Evolutionary conservation across 2,797 vertebrate genomes (phyloP), one percentile per base, ranked within the genome.

Genomic region (Coracias cyanogaster): DNA sequence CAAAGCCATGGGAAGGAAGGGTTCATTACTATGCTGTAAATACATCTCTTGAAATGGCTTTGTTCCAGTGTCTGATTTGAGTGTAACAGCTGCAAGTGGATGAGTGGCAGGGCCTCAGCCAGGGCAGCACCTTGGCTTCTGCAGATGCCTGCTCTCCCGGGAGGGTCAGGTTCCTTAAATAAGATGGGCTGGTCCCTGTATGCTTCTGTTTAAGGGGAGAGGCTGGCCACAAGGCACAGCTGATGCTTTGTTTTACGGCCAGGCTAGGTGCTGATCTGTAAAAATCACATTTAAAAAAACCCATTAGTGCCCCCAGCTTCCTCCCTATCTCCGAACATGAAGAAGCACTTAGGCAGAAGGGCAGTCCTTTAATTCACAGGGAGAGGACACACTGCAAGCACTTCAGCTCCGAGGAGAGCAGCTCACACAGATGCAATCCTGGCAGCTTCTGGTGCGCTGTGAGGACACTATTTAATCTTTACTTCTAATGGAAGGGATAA

Each of bases 121-220:
- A 18, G 17, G n/a, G 35, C 31, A 45, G 1, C 7, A 0, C 18
- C n/a, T 21, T 2, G 1, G 39, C 33, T 19, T 54, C 52, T 6
- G 8, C 37, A 0, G 80, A 4, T 3, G 1, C 39, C 20, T 0
- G 0, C n/a, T 33, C 15, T 39, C 16, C 6, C 1, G 1, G 4
- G 1, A 5, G 13, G 10, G 15, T 5, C 48, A 2, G 7, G 9
- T 5, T 48, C 65, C 57, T 5, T 37, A 11, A 2, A 31, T 43
- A 33, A 28, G 41, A 64, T 0, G 1, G 39, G 29, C 39, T 45
- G n/a, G 28, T 49, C 41, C n/a, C 25, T 0, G 2, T 2, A 26
- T 2, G 10, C 45, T 7, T 7, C 74, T 9, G 52, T 3, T 31
- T 3, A 0, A 0, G 20, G 15, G 69, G 26, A 60, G 11, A 29